Evolutionary conservation across 2,888 invertebrate species (phyloP).

Genomic region (Sympetrum striolatum): DNA sequence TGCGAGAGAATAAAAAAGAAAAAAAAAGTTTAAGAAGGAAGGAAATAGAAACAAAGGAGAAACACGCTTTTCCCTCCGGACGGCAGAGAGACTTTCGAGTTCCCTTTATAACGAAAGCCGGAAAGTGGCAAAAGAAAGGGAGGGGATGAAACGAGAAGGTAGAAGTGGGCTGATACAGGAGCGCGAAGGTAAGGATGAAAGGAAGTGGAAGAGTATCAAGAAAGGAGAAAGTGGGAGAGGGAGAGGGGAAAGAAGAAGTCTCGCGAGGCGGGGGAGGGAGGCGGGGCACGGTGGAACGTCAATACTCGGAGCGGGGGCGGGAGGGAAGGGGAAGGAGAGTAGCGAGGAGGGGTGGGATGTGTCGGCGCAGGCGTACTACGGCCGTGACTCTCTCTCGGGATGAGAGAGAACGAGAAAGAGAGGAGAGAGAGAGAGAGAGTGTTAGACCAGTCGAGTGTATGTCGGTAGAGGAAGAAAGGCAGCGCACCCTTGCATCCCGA

Average conservation of each 20-base stretch:
- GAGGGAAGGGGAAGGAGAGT: background rate
- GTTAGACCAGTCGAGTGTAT: background rate
- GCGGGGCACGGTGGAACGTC: slow-evolving; percentile 38
- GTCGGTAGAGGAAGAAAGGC: background rate
- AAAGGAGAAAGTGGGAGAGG: background rate
- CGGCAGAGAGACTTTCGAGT: no score
- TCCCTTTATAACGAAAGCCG: no score
- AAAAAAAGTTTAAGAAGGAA: no score
- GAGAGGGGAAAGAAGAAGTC: background rate
- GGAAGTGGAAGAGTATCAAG: no score
- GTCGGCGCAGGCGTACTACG: background rate
- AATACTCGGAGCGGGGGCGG: slow-evolving; percentile 25
- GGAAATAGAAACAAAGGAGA: no score
- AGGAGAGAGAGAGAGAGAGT: background rate
- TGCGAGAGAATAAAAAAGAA: no score
- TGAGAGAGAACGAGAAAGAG: background rate
- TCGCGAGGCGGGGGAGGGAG: background rate
- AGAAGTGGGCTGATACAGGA: no score
- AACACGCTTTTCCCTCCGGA: no score
- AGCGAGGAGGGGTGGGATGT: background rate
- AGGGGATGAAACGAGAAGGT: no score
- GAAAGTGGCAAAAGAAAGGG: no score
- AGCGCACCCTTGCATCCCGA: background rate
- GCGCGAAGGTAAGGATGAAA: no score
- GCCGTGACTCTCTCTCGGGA: background rate